These are phyloP conservation scores for Hyphantria cunea DNA, from an alignment of 1,140 invertebrate genomes.

Conservation along the genomic window DNA sequence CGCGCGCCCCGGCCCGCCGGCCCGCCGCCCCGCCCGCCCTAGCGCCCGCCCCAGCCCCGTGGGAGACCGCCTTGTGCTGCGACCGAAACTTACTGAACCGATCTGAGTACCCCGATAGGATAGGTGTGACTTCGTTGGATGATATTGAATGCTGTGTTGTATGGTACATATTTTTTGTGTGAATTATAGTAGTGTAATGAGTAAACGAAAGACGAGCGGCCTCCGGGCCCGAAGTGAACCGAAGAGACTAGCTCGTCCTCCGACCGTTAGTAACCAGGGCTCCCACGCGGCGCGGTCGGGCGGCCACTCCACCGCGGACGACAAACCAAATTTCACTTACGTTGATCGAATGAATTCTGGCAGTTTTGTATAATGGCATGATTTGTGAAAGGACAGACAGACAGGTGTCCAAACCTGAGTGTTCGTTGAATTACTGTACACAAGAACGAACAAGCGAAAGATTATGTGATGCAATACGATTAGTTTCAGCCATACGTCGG, in stretches of 20 bases:
- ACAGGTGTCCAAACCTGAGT: slow-evolving; percentile 17
- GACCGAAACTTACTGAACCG: neutral
- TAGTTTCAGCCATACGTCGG: slow-evolving; percentile 54
- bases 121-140: slow-evolving; percentile 4
- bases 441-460: slow-evolving; percentile 50
- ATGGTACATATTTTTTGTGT: slow-evolving; percentile 10
- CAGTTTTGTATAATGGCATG: slow-evolving; percentile 25
- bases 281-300: neutral
- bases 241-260: neutral
- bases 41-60: neutral
- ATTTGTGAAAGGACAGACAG: slow-evolving; percentile 16
- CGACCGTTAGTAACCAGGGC: neutral
- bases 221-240: neutral
- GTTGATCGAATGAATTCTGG: slow-evolving; percentile 18
- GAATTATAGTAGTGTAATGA: too few species aligned
- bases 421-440: slow-evolving; percentile 26
- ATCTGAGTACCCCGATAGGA: slow-evolving; percentile 11
- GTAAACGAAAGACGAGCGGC: too few species aligned
- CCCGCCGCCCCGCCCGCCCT: neutral
- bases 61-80: too few species aligned
- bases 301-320: slow-evolving; percentile 1
- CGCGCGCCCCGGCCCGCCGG: neutral
- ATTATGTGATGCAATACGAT: slow-evolving; percentile 67
- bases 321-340: slow-evolving; percentile 1
- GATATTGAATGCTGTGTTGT: slow-evolving; percentile 13